phyloP scores from a whole-genome alignment of 37 sponge, comb jelly and placozoan genomes.

The Chondrosia reniformis region DNA sequence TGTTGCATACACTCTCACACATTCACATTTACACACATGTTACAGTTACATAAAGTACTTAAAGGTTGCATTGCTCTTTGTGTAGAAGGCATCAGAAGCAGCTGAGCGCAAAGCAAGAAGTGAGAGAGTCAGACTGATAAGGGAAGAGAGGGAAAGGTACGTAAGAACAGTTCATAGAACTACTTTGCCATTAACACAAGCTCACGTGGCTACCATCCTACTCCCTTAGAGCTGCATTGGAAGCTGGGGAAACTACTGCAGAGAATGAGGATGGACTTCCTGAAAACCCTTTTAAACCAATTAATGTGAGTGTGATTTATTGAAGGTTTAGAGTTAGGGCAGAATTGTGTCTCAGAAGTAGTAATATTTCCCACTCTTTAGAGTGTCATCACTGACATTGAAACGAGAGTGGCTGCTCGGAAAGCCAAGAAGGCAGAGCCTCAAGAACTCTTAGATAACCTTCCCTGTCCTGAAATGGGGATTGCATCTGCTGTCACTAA shows the following conservation, averaged over 20 bases:
- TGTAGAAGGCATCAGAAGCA: conserved; percentile 37
- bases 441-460: too few relatives aligned
- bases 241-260: not conserved
- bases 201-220: not conserved
- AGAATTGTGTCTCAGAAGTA: too few relatives aligned
- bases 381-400: too few relatives aligned
- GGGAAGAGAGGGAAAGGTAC: conserved; percentile 65
- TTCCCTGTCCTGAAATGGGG: too few relatives aligned
- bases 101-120: conserved; percentile 42
- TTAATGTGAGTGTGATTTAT: not conserved
- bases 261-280: not conserved
- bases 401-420: too few relatives aligned
- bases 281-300: not conserved
- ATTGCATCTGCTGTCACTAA: too few relatives aligned
- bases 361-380: too few relatives aligned
- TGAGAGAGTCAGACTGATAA: conserved; percentile 47
- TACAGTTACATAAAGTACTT: not conserved
- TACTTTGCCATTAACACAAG: not conserved
- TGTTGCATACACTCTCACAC: not conserved
- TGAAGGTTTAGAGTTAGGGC: too few relatives aligned
- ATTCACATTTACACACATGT: not conserved
- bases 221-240: not conserved
- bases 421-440: too few relatives aligned
- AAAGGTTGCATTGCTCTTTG: not conserved
- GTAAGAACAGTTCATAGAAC: not conserved